Evolutionary conservation across 2,888 invertebrate species (phyloP).

Genomic region (Conops quadrifasciatus): DNA sequence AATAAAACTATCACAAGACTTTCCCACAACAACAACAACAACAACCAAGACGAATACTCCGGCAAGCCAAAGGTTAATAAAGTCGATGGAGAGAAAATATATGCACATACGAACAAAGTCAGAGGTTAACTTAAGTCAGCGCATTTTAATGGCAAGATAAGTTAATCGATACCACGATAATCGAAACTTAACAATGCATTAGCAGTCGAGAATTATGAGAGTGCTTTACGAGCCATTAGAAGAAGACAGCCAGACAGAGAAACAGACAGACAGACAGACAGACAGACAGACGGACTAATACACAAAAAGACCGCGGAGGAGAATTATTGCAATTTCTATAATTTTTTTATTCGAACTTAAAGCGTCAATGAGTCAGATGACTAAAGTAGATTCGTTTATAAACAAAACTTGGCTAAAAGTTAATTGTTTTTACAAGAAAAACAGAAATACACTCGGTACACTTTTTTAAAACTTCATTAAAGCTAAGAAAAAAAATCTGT

Average conservation of each 20-base stretch:
- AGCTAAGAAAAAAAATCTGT: no score
- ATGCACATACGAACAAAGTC: not conserved
- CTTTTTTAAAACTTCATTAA: no score
- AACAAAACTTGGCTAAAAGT: no score
- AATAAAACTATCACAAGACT: no score
- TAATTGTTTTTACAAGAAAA: no score
- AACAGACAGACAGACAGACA: not conserved
- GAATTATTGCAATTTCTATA: no score
- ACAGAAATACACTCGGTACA: no score
- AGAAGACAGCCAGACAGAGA: not conserved
- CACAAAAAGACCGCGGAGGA: not conserved
- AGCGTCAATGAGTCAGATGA: no score
- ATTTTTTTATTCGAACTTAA: no score
- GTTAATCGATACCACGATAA: not conserved
- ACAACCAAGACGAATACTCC: not conserved
- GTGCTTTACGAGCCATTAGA: no score
- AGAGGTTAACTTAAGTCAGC: slow-evolving; percentile 19
- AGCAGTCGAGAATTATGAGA: slow-evolving; percentile 6
- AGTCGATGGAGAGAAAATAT: not conserved
- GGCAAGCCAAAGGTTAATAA: slow-evolving; percentile 23
- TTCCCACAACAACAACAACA: not conserved
- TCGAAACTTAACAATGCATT: slow-evolving; percentile 32
- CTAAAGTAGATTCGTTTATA: no score
- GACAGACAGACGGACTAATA: not conserved
- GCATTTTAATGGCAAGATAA: slow-evolving; percentile 18